These are phyloP conservation scores for Girardinichthys multiradiatus DNA, from an alignment of 2,113 vertebrate genomes.

Conservation along the genomic window DNA sequence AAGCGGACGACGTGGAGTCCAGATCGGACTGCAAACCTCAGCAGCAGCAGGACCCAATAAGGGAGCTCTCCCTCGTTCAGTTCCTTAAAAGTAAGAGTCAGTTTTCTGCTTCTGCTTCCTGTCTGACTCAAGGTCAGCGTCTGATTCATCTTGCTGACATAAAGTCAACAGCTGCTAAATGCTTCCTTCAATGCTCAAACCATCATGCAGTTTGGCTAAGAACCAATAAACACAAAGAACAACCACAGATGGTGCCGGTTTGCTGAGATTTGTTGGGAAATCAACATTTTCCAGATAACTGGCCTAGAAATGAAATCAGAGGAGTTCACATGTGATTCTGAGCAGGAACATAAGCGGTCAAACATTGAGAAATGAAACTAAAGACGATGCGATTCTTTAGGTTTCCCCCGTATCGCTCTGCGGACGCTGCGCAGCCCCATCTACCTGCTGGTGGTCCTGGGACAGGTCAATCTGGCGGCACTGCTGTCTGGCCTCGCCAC, in stretches of 20 bases:
- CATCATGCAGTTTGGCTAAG: background rate
- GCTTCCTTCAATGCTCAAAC: background rate
- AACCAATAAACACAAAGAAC: background rate
- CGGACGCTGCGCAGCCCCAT: constrained; percentile 85
- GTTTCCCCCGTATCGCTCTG: constrained; percentile 86
- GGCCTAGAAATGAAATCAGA: too few species aligned
- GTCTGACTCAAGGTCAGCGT: constrained; percentile 11
- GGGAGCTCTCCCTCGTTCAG: constrained; percentile 75
- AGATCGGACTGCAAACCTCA: constrained; percentile 44
- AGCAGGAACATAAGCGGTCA: background rate
- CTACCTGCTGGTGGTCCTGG: constrained; percentile 89
- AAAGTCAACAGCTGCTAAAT: background rate
- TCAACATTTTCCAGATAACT: too few species aligned
- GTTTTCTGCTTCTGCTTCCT: constrained; percentile 20
- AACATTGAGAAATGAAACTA: background rate
- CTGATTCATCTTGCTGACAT: background rate
- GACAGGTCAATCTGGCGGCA: constrained; percentile 86
- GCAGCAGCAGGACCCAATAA: constrained; percentile 4
- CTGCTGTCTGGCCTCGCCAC: constrained; percentile 88
- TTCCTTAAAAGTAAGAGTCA: constrained; percentile 89
- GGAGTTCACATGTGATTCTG: background rate
- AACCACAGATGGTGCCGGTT: too few species aligned
- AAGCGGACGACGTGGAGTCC: background rate
- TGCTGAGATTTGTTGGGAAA: too few species aligned
- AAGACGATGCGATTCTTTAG: constrained; percentile 56